Base-by-base conservation (phyloP, 2,888 invertebrate genomes). In the Leptinotarsa haldemani region DNA sequence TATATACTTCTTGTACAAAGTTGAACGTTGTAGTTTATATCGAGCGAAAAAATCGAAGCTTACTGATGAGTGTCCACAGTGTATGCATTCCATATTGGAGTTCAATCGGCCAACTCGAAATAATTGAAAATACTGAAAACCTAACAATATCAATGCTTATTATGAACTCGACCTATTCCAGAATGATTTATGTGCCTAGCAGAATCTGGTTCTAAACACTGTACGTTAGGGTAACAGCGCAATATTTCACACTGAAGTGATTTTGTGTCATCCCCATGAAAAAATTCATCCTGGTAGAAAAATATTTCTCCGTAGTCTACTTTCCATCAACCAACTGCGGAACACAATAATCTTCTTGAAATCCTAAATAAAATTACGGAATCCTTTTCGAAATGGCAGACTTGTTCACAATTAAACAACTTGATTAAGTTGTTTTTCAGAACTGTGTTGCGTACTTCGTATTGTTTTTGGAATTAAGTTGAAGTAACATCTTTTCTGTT, bases 401-500 rank as follows among this genome's bases (percentile, higher is more conserved):
- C 52, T 52, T 52, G 52, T 52, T 52, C 52, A 52, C 52, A 52
- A 52, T 52, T 52, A 52, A 18, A 52, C 52, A 52, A 52, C 52
- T 18, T 52, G 52, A 52, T 52, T 52, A 52, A 52, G 52, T 52
- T 52, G 18, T 18, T 52, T 52, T 52, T 18, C 52, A 18, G 52
- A 52, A 18, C 52, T 52, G 52, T 52, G 50, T 52, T 18, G 18
- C 52, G 52, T 52, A 52, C 18, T 52, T 52, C n/a, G 52, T 52
- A 52, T 52, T 52, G 52, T 52, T 52, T 52, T 52, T 52, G 18
- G 18, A 52, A 52, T 52, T n/a, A 52, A 52, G 18, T 52, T 52
- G 52, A 4, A 18, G 52, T 18, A 7, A 18, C 52, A 52, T 52
- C 52, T 52, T 52, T 52, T 52, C 52, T 52, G 18, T 52, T 52